Conservation (phyloP, 2,888 invertebrate genomes). For the Pyrgus malvae region DNA sequence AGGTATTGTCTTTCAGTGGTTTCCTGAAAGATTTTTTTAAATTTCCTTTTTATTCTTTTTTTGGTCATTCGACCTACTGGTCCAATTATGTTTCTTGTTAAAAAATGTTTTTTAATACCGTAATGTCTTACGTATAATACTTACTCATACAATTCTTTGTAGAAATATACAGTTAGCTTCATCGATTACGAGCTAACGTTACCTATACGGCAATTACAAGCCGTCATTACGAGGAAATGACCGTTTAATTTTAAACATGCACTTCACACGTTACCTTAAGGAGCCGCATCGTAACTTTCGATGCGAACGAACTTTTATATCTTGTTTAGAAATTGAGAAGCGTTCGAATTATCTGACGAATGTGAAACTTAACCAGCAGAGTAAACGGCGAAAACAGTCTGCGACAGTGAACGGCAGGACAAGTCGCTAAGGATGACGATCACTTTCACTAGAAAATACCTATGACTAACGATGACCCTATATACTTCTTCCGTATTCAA, state of each 20-base stretch:
- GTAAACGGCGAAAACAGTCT: conserved; percentile 13
- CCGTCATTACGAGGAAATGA: conserved; percentile 14
- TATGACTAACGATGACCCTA: too few relatives aligned
- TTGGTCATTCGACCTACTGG: too few relatives aligned
- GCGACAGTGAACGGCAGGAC: conserved; percentile 35
- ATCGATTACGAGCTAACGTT: background rate
- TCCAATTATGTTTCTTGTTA: too few relatives aligned
- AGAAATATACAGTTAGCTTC: background rate
- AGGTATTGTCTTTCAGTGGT: too few relatives aligned
- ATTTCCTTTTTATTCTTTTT: too few relatives aligned
- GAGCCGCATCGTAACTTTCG: conserved; percentile 17
- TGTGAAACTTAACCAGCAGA: conserved; percentile 25
- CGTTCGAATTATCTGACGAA: conserved; percentile 25
- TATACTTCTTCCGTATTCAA: too few relatives aligned
- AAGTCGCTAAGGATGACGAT: conserved; percentile 40
- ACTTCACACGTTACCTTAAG: conserved; percentile 8
- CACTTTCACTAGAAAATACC: too few relatives aligned
- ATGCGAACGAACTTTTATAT: conserved; percentile 24
- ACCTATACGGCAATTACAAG: conserved; percentile 2
- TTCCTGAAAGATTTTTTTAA: too few relatives aligned
- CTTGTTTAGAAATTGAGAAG: conserved; percentile 24
- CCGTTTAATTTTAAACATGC: conserved; percentile 6
- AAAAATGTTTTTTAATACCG: too few relatives aligned
- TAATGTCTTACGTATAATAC: too few relatives aligned
- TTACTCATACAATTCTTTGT: too few relatives aligned